Percentiles rank a stretch among this genome's conserved stretches.
These are phyloP conservation scores for Drosophila fulvimacula DNA, from an alignment of 2,888 invertebrate genomes.

Conservation along the genomic window DNA sequence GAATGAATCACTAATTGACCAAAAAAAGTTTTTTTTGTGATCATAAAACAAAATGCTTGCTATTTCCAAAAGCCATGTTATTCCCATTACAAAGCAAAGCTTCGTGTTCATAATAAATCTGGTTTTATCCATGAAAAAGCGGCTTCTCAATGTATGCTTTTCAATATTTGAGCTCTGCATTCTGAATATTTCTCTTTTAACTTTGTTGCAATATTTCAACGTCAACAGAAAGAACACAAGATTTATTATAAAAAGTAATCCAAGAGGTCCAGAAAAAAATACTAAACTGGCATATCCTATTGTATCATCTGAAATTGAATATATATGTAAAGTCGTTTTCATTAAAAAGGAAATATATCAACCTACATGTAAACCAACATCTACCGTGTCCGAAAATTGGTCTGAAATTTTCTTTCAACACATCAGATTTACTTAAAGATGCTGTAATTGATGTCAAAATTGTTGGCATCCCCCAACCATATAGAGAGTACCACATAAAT, in stretches of 20 bases:
- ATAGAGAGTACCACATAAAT: slow-evolving; percentile 88
- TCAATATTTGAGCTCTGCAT: slow-evolving; percentile 88
- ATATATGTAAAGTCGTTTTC: background rate
- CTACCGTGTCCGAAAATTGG: slow-evolving; percentile 87
- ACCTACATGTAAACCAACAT: slow-evolving; percentile 88
- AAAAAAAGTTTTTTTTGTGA: slow-evolving; percentile 85
- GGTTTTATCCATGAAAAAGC: slow-evolving; percentile 89
- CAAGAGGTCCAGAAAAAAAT: slow-evolving; percentile 89
- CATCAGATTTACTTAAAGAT: slow-evolving; percentile 86
- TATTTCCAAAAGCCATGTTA: slow-evolving; percentile 90
- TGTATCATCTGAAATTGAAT: slow-evolving; percentile 72
- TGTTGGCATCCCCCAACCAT: slow-evolving; percentile 89
- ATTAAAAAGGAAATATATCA: background rate
- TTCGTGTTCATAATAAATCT: slow-evolving; percentile 90
- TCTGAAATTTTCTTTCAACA: slow-evolving; percentile 85
- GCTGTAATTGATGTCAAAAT: slow-evolving; percentile 86
- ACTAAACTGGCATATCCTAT: slow-evolving; percentile 85
- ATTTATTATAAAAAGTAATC: slow-evolving; percentile 88
- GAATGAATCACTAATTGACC: slow-evolving; percentile 87
- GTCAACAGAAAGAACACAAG: slow-evolving; percentile 89
- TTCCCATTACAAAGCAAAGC: slow-evolving; percentile 92
- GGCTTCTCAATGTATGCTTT: slow-evolving; percentile 87
- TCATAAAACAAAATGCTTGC: slow-evolving; percentile 86
- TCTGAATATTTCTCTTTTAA: slow-evolving; percentile 90
- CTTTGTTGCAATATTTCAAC: slow-evolving; percentile 89